Conservation (phyloP, 2,888 invertebrate genomes). For the Acleris laterana region DNA sequence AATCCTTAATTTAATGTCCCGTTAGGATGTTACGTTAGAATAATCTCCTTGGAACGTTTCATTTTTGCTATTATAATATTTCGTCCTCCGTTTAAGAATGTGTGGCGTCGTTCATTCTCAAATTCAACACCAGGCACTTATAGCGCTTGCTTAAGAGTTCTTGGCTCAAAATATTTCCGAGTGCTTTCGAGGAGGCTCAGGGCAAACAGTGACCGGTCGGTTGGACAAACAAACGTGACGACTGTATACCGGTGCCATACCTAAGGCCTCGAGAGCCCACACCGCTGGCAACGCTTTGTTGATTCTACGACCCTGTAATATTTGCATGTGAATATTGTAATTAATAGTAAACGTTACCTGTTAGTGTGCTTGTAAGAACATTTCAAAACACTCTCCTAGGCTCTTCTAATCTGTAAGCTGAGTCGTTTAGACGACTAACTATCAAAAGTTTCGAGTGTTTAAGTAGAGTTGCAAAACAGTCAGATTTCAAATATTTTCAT, state of each 20-base stretch:
- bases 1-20: neutral
- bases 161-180: constrained; percentile 74
- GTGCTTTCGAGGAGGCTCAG: constrained; percentile 72
- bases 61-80: constrained; percentile 11
- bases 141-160: constrained; percentile 60
- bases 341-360: constrained; percentile 47
- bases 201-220: constrained; percentile 80
- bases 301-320: constrained; percentile 66
- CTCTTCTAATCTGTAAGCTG: too few species aligned
- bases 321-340: constrained; percentile 73
- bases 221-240: constrained; percentile 71
- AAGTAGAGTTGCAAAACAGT: too few species aligned
- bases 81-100: constrained; percentile 16
- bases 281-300: constrained; percentile 66
- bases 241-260: constrained; percentile 50
- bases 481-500: too few species aligned
- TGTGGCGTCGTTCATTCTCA: constrained; percentile 29
- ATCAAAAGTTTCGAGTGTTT: neutral
- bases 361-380: constrained; percentile 16
- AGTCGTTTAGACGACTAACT: neutral
- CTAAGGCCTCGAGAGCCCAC: constrained; percentile 64
- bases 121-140: constrained; percentile 44
- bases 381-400: constrained; percentile 10
- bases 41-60: neutral
- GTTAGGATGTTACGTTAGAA: constrained; percentile 1